phyloP scores from a whole-genome alignment of 2,888 invertebrate species.

The Aspidiotus rigidus region DNA sequence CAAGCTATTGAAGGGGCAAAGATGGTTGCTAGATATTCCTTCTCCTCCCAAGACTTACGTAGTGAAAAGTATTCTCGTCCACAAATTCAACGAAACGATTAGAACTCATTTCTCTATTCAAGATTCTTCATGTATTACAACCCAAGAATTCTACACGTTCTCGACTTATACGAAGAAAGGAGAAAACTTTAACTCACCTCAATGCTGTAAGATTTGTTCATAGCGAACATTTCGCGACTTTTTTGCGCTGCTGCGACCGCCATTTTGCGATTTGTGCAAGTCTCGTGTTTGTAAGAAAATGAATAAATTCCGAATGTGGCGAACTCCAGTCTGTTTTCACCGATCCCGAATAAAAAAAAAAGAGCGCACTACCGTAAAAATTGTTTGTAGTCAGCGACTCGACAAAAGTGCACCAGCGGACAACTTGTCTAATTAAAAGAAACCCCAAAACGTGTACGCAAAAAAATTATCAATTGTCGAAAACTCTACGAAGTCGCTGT shows the following conservation, averaged over 20 bases:
- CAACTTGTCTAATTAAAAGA: conserved; percentile 37
- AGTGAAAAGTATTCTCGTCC: too few species aligned
- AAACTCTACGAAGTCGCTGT: background rate
- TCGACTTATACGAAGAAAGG: background rate
- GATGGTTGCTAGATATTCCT: too few species aligned
- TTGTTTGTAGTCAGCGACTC: conserved; percentile 19
- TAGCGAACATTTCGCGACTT: conserved; percentile 92
- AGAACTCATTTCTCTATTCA: too few species aligned
- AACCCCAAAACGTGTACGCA: conserved; percentile 1
- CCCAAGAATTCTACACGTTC: too few species aligned
- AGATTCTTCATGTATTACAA: too few species aligned
- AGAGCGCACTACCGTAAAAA: background rate
- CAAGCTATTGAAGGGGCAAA: too few species aligned
- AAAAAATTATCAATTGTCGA: background rate
- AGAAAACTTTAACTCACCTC: conserved; percentile 62
- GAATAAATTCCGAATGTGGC: conserved; percentile 39
- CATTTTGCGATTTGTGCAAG: conserved; percentile 47
- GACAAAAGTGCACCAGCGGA: conserved; percentile 35
- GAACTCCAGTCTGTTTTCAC: conserved; percentile 39
- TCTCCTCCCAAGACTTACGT: too few species aligned
- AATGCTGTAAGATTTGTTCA: conserved; percentile 94
- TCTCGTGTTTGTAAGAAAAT: conserved; percentile 35
- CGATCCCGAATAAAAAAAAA: background rate
- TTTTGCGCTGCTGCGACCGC: conserved; percentile 86
- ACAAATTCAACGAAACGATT: too few species aligned